phyloP scores from a whole-genome alignment of 2,113 vertebrate genomes.

The Phyllostomus discolor region DNA sequence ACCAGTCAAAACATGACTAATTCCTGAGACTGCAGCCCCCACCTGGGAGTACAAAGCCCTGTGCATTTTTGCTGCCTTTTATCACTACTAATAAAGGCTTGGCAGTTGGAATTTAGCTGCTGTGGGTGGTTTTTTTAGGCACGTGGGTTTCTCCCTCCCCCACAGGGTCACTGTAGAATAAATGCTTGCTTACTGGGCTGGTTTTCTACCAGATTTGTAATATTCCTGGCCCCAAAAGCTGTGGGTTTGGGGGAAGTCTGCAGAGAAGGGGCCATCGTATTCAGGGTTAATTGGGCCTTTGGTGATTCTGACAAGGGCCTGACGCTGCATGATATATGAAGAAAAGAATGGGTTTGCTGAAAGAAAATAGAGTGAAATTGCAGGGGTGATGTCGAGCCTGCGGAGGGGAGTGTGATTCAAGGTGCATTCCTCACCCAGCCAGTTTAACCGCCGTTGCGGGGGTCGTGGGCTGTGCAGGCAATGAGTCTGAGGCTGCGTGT shows the following conservation, averaged over 20 bases:
- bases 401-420: neutral
- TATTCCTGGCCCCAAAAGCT: neutral
- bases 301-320: slow-evolving; percentile 29
- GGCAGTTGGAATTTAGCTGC: slow-evolving; percentile 31
- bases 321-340: neutral
- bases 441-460: fast-evolving
- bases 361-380: slow-evolving; percentile 1
- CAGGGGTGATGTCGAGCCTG: slow-evolving; percentile 31
- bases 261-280: neutral
- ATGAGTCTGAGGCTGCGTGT: fast-evolving
- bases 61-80: slow-evolving; percentile 46
- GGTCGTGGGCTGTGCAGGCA: too few relatives aligned
- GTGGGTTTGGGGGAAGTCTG: neutral
- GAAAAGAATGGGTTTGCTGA: slow-evolving; percentile 5
- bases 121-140: slow-evolving; percentile 1
- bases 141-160: neutral
- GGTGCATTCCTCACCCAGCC: fast-evolving
- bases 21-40: slow-evolving; percentile 57
- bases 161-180: neutral
- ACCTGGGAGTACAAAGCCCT: slow-evolving; percentile 57
- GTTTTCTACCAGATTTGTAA: neutral
- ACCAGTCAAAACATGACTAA: slow-evolving; percentile 71
- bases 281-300: slow-evolving; percentile 51
- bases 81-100: slow-evolving; percentile 66
- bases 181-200: neutral